Evolutionary conservation across 2,113 vertebrate genomes (phyloP).

Genomic region (rabbit (Oryctolagus cuniculus)): DNA sequence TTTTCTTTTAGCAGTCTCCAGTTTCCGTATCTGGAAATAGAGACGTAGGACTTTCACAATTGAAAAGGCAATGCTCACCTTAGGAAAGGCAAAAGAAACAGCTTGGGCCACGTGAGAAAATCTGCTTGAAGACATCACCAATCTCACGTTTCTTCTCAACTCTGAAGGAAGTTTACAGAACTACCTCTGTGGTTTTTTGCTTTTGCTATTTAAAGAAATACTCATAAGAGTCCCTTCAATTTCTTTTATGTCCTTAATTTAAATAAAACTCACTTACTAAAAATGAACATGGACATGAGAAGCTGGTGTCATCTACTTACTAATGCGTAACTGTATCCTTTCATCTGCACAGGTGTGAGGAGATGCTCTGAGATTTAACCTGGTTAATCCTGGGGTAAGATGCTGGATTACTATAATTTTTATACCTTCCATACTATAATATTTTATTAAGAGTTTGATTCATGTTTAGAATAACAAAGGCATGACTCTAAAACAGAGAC

Average conservation of each 20-base stretch:
- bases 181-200: neutral
- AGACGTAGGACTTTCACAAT: neutral
- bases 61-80: neutral
- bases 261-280: constrained; percentile 29
- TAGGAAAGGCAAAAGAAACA: constrained; percentile 17
- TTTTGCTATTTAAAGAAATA: neutral
- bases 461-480: constrained; percentile 54
- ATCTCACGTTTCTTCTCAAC: neutral
- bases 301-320: neutral
- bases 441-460: neutral
- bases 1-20: neutral
- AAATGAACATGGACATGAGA: neutral
- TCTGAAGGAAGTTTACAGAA: neutral
- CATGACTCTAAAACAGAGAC: neutral
- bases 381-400: neutral
- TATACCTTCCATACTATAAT: neutral
- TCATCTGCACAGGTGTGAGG: neutral
- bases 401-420: neutral
- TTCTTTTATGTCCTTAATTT: neutral
- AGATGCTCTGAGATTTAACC: neutral
- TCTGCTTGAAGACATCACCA: neutral
- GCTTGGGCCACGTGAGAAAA: neutral
- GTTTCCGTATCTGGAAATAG: neutral
- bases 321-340: neutral
- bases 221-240: neutral